Evolutionary conservation across 2,113 vertebrate species (phyloP), one percentile per base, ranked within the genome.

Genomic region (Rhodinocichla rosea): DNA sequence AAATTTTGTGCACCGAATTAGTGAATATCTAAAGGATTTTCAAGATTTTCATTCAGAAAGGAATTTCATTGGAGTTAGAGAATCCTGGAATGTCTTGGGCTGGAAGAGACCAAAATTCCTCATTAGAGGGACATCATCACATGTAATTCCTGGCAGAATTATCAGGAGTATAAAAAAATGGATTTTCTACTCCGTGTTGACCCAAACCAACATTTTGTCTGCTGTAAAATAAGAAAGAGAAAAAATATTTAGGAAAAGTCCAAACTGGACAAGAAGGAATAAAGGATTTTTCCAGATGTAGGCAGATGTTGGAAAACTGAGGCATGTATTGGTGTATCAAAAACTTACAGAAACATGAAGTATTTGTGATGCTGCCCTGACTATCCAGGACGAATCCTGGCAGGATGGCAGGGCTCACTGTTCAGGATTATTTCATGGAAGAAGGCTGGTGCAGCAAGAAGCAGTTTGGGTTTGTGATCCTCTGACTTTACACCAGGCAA

Each of bases 311-410:
- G 68, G 60, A 63, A 87, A 62, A 74, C 15, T 2, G 45, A 49
- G 5, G 13, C 1, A 0, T 30, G 5, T 30, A 9, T 12, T 40
- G 24, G 11, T 32, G 2, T 15, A 28, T 30, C 9, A 35, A 37
- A 75, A 79, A 3, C 11, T 17, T 14, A 44, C 0, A 68, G 52
- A 79, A 78, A 91, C 32, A 44, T 0, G 13, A 56, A 81, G 3
- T 27, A 9, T 22, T 42, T 64, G 22, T 32, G 30, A 16, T 49
- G 33, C 23, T 77, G 6, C 69, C 44, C 44, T 39, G 71, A 17
- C 18, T 17, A 10, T 26, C 14, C 2, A 11, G 60, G 59, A 52
- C 15, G 37, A 76, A 37, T 19, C 44, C 45, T 64, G 55, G 32
- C n/a, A 52, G 30, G 22, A 28, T 40, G 60, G 16, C 5, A 13